These are phyloP conservation scores for Mesaphorura yosii DNA, from an alignment of 1,140 invertebrate genomes.

Conservation along the genomic window DNA sequence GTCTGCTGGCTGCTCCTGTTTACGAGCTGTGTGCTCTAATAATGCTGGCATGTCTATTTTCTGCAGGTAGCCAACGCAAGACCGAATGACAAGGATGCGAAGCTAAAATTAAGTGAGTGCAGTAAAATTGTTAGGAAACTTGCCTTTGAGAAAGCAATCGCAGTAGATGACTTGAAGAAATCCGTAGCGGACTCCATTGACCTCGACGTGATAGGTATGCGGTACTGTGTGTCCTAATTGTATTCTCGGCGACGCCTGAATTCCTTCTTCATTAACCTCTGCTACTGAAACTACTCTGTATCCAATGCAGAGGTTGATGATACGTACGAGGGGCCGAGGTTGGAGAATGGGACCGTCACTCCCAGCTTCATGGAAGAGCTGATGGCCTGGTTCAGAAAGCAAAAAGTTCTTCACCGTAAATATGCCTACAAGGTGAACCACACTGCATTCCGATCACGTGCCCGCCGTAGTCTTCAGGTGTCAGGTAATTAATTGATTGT, in stretches of 20 bases:
- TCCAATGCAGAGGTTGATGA: slow-evolving; percentile 69
- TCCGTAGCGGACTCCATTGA: slow-evolving; percentile 76
- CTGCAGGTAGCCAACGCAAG: slow-evolving; percentile 69
- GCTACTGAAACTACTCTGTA: background rate
- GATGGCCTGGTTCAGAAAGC: slow-evolving; percentile 78
- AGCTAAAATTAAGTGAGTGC: slow-evolving; percentile 86
- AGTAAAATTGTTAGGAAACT: slow-evolving; percentile 88
- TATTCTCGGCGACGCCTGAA: no score
- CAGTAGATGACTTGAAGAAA: slow-evolving; percentile 76
- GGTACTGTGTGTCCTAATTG: background rate
- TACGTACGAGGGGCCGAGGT: slow-evolving; percentile 79
- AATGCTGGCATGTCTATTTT: slow-evolving; percentile 22
- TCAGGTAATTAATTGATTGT: no score
- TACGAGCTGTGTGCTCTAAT: no score
- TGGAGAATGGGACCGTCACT: slow-evolving; percentile 74
- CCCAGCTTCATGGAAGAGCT: slow-evolving; percentile 70
- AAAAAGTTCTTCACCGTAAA: slow-evolving; percentile 89
- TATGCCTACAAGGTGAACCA: slow-evolving; percentile 83
- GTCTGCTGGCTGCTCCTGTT: no score
- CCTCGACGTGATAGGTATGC: slow-evolving; percentile 77
- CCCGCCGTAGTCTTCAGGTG: no score
- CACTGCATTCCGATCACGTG: background rate
- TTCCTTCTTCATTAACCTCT: background rate
- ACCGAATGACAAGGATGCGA: slow-evolving; percentile 89
- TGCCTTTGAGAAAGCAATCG: slow-evolving; percentile 94